These are phyloP conservation scores for Chydorus sphaericus DNA, from an alignment of 2,888 invertebrate genomes.

Conservation along the genomic window DNA sequence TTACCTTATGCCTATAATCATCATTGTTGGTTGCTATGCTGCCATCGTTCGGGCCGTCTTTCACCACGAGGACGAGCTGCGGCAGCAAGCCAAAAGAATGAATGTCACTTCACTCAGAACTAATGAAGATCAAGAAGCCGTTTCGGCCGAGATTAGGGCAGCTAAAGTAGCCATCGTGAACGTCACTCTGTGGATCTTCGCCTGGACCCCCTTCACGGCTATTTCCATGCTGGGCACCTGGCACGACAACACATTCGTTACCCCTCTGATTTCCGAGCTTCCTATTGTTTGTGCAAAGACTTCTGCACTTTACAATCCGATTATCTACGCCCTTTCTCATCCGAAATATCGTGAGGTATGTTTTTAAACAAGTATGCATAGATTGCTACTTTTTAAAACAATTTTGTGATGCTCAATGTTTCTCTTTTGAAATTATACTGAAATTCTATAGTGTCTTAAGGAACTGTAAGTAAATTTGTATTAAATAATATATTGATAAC, in stretches of 20 bases:
- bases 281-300: constrained; percentile 31
- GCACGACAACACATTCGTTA: constrained; percentile 20
- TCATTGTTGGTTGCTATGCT: constrained; percentile 44
- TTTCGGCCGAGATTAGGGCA: constrained; percentile 17
- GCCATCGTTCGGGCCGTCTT: constrained; percentile 35
- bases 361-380: too few relatives aligned
- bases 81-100: constrained; percentile 25
- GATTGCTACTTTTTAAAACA: too few relatives aligned
- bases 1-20: constrained; percentile 35
- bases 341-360: constrained; percentile 20
- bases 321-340: constrained; percentile 22
- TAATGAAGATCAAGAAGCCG: constrained; percentile 11
- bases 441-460: too few relatives aligned
- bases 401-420: too few relatives aligned
- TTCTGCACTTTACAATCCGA: constrained; percentile 26
- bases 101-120: constrained; percentile 23
- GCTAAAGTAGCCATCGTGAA: constrained; percentile 25
- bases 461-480: too few relatives aligned
- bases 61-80: constrained; percentile 22
- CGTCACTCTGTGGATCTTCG: constrained; percentile 27
- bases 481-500: too few relatives aligned
- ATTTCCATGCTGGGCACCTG: constrained; percentile 23
- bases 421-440: too few relatives aligned
- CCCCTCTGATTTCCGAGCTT: constrained; percentile 21
- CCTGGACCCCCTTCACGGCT: constrained; percentile 28